Base-by-base conservation (phyloP, 1,140 invertebrate genomes). In the Trichoplusia ni region DNA sequence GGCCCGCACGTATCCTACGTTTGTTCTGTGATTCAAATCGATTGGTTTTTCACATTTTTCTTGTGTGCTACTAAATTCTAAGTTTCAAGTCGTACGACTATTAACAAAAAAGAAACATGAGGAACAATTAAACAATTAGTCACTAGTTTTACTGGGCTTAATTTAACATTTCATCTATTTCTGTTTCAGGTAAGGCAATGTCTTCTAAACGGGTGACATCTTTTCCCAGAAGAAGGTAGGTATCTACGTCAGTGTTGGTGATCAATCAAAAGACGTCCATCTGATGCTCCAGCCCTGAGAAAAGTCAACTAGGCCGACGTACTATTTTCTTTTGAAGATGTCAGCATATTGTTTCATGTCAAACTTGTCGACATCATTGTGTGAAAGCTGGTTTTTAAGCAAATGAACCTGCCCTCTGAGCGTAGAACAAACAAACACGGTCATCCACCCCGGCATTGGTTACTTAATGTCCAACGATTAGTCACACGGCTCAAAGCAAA, bases 171-270 rank as follows among this genome's bases (percentile, higher is more conserved):
- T 51, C 47, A 42, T 44, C 49, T 56, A 67, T 77, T 77, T 79
- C 70, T 84, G 71, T 89, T 89, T 71, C 86, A 89, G 86, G 86
- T 89, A 89, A 86, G 84, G 72, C 79, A 79, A 87, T 87, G 86
- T 77, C 82, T 87, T 84, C 83, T 64, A 86, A 82, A 77, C 82
- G 81, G 64, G 79, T 77, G 76, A 81, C 81, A 66, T 62, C 73
- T 75, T 78, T 77, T 53, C 47, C 67, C 31, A 81, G 54, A 64
- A 67, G 74, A 71, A 89, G 86, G 86, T 87, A 47, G 35, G 86
- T 84, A 47, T 7, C 46, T 31, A 87, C 47, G 84, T 81, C 56
- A 40, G 69, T 63, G 27, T 61, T 40, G 54, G 66, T 73, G 64
- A 79, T 84, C 71, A 72, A 78, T 81, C 77, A 82, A 76, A 73